Conservation (phyloP, 1,140 invertebrate species). For the Leptinotarsa defecta region DNA sequence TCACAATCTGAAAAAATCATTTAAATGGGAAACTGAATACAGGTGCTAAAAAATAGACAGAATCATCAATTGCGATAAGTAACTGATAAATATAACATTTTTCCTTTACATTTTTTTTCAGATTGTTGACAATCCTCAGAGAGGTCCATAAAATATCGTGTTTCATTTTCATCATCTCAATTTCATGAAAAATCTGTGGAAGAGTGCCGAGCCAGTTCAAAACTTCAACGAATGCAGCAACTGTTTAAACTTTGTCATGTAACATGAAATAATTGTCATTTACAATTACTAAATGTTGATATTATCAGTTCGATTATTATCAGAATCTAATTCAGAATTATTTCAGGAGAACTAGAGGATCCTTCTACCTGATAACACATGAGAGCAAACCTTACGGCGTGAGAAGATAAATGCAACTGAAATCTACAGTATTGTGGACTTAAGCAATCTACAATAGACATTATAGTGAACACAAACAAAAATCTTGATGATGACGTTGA, state of each 20-base stretch:
- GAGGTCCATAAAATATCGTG: background rate
- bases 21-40: too few relatives aligned
- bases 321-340: constrained; percentile 15
- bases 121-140: too few relatives aligned
- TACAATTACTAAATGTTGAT: background rate
- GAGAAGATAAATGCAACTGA: background rate
- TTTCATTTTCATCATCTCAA: background rate
- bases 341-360: constrained; percentile 32
- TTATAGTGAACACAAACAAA: too few relatives aligned
- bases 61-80: too few relatives aligned
- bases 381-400: constrained; percentile 21
- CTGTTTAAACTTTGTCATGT: background rate
- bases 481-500: too few relatives aligned
- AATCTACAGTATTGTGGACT: too few relatives aligned
- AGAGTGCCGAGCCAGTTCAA: background rate
- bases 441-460: too few relatives aligned
- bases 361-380: constrained; percentile 34
- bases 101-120: too few relatives aligned
- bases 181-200: background rate
- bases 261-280: background rate
- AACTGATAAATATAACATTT: too few relatives aligned
- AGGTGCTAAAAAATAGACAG: too few relatives aligned
- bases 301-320: background rate
- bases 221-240: background rate
- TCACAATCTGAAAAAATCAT: too few relatives aligned